phyloP scores from a whole-genome alignment of 1,140 invertebrate species.

The Drosophila subobscura region DNA sequence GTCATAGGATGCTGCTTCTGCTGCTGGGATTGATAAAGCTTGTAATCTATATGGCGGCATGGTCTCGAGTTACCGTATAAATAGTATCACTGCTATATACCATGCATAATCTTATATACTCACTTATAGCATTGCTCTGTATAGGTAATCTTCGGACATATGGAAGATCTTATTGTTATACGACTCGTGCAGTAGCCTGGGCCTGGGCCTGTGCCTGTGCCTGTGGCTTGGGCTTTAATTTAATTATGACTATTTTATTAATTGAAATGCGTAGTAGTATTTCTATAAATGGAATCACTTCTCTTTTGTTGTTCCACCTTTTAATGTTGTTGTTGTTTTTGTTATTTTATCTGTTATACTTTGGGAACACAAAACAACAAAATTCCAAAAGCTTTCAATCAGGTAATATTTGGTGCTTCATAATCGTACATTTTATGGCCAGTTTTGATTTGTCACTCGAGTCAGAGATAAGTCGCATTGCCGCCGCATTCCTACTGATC shows the following conservation, averaged over 20 bases:
- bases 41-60: constrained; percentile 62
- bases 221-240: constrained; percentile 52
- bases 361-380: too few species aligned
- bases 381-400: constrained; percentile 31
- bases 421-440: constrained; percentile 1
- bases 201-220: neutral
- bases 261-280: constrained; percentile 65
- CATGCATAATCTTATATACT: constrained; percentile 7
- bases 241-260: constrained; percentile 78
- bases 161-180: constrained; percentile 45
- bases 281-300: constrained; percentile 39
- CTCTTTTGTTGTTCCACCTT: constrained; percentile 22
- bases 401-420: constrained; percentile 18
- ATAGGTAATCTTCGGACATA: constrained; percentile 17
- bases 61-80: constrained; percentile 51
- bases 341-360: constrained; percentile 5
- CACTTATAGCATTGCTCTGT: constrained; percentile 14
- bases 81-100: constrained; percentile 17
- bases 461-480: constrained; percentile 36
- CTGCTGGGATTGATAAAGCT: constrained; percentile 63
- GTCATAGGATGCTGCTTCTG: constrained; percentile 25
- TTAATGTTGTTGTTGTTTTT: constrained; percentile 6
- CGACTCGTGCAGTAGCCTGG: constrained; percentile 34
- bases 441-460: constrained; percentile 45
- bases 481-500: neutral